Conservation (phyloP, 2,113 vertebrate genomes). For the Recurvirostra avosetta region DNA sequence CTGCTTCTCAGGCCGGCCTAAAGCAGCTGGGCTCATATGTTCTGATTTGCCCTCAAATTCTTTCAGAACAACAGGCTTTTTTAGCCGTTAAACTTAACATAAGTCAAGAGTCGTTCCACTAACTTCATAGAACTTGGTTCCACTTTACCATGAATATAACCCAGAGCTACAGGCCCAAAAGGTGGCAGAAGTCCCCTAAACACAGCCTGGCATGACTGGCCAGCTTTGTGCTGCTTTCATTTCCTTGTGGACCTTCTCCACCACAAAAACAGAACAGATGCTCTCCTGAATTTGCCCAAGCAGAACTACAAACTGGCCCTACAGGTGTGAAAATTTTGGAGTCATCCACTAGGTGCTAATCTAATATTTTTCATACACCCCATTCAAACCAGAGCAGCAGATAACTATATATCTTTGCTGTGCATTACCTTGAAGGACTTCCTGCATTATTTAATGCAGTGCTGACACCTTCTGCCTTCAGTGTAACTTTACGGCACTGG, state of each 20-base stretch:
- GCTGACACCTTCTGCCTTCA: slow-evolving; percentile 24
- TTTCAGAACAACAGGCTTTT: background rate
- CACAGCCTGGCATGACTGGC: background rate
- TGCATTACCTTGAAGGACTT: background rate
- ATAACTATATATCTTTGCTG: background rate
- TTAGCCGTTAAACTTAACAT: background rate
- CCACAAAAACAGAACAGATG: rapidly evolving
- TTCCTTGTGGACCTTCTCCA: background rate
- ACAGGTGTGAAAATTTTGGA: background rate
- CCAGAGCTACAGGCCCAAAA: background rate
- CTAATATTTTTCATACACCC: background rate
- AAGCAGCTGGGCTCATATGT: background rate
- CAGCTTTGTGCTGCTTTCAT: rapidly evolving
- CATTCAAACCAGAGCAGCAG: background rate
- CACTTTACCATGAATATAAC: background rate
- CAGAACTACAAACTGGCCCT: background rate
- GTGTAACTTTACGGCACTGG: background rate
- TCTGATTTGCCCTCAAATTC: background rate
- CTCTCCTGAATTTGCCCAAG: background rate
- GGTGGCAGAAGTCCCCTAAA: background rate
- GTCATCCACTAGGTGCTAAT: background rate
- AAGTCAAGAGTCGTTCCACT: background rate
- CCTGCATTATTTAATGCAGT: background rate
- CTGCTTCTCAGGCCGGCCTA: background rate
- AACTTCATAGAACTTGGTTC: background rate